Percentiles rank a stretch among this genome's conserved stretches.
Conservation (phyloP, 2,888 invertebrate species). For the Branchellion lobata region DNA sequence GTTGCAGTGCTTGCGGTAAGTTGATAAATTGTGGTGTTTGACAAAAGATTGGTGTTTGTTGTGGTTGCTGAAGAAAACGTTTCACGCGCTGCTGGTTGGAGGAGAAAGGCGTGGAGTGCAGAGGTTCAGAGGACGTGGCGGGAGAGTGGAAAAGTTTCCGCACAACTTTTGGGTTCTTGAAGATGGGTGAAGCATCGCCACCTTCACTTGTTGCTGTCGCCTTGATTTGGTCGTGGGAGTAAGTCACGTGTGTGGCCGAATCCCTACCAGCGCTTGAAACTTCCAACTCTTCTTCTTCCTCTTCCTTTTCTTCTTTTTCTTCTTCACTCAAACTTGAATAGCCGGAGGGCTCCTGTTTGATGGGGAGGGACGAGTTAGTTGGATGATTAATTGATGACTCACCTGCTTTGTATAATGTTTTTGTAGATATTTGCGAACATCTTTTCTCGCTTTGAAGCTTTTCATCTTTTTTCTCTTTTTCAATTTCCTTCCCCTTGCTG, state of each 20-base stretch:
- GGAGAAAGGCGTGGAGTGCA: background rate
- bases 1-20: conserved; percentile 1
- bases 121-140: background rate
- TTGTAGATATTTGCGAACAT: no score
- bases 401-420: conserved; percentile 2
- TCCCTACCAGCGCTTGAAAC: no score
- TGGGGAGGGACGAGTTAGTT: background rate
- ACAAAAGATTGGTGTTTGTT: no score
- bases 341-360: background rate
- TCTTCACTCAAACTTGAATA: background rate
- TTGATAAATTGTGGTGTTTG: no score
- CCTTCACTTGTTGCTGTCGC: background rate
- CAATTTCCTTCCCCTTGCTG: background rate
- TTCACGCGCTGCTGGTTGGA: background rate
- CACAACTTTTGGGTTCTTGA: background rate
- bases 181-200: background rate
- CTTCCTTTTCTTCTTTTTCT: background rate
- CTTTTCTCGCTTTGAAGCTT: background rate
- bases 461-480: background rate
- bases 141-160: background rate
- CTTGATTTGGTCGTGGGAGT: no score
- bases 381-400: background rate
- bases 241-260: no score
- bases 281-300: background rate
- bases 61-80: background rate